Evolutionary conservation across 1,140 invertebrate genomes (phyloP), one percentile per base, ranked within the genome.

Genomic region (Aphelinus certus): DNA sequence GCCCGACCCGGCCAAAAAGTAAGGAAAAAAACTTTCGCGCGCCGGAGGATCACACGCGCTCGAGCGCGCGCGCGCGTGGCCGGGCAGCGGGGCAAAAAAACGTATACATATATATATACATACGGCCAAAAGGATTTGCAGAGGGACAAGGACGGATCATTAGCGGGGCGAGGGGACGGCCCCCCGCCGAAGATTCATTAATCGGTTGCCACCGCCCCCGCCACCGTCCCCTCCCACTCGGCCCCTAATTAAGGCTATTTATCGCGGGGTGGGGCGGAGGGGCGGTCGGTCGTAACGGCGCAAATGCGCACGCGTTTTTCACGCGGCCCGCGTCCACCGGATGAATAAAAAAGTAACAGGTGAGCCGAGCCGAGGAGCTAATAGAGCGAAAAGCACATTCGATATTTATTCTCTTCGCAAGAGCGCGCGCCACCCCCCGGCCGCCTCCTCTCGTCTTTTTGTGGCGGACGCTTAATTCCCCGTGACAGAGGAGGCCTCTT

Each of bases 181-280:
- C 72, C 57, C 70, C 78, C 78, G 65, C 74, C 77, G 78, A 81
- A 80, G 78, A 83, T 83, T 79, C 79, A 83, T 83, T 82, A 82
- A 81, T 78, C 61, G 71, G 78, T 26, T 26, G 26, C 26, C 74
- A 81, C 80, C 79, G 77, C 81, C 77, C 6, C 9, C 9, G 47
- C 53, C 53, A 58, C 4, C 10, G 7, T 45, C 51, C 10, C 10
- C 2, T 57, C 77, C 77, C 77, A 26, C 26, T 26, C 26, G 26
- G 76, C 75, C 77, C 77, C 79, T 81, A 83, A 82, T 83, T 82
- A 83, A 80, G 80, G 82, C 81, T 83, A 83, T 83, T 83, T 83
- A 82, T 83, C 79, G 82, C 26, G 26, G 26, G 26, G 51, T 53
- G 51, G 51, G 51, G 51, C 4, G 51, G 51, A 53, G 51, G 9